A percentile compares a stretch with the other conserved stretches of the same genome.
phyloP scores from a whole-genome alignment of 2,888 invertebrate genomes.

The Caenorhabditis angaria region DNA sequence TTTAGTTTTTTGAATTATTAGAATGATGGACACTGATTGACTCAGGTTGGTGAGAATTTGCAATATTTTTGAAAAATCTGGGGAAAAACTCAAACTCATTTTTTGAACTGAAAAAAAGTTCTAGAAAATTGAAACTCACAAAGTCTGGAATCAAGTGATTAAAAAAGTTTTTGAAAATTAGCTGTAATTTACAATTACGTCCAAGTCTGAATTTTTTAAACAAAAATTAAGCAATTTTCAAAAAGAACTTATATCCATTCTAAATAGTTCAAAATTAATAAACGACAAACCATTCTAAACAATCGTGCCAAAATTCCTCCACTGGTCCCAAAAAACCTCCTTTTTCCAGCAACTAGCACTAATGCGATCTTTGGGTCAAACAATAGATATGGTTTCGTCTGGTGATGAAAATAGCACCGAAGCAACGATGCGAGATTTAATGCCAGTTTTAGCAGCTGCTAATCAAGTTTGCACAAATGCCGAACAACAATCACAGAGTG shows the following conservation, averaged over 20 bases:
- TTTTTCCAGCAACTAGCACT: conserved; percentile 18
- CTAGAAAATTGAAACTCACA: too few relatives aligned
- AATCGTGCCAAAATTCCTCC: neutral
- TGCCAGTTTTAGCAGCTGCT: conserved; percentile 30
- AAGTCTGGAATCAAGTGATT: too few relatives aligned
- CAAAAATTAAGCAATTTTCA: too few relatives aligned
- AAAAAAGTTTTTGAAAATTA: too few relatives aligned
- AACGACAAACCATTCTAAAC: too few relatives aligned
- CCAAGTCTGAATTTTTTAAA: too few relatives aligned
- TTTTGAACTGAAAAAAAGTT: too few relatives aligned
- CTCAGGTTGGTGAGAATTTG: too few relatives aligned
- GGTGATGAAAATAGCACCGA: conserved; percentile 16
- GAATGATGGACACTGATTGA: too few relatives aligned
- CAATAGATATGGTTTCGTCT: conserved; percentile 4
- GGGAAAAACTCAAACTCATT: too few relatives aligned
- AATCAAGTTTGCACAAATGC: conserved; percentile 5
- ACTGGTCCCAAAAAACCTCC: neutral
- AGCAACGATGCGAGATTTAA: conserved; percentile 33
- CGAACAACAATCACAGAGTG: conserved; percentile 36
- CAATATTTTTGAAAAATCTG: too few relatives aligned
- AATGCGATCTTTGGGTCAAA: conserved; percentile 29
- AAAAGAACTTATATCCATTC: neutral
- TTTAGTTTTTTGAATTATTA: conserved; percentile 10
- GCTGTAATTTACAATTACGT: too few relatives aligned
- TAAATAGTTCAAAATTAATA: neutral